These are phyloP conservation scores for Bothrops alternatus DNA, from an alignment of 2,797 vertebrate genomes.

Conservation along the genomic window DNA sequence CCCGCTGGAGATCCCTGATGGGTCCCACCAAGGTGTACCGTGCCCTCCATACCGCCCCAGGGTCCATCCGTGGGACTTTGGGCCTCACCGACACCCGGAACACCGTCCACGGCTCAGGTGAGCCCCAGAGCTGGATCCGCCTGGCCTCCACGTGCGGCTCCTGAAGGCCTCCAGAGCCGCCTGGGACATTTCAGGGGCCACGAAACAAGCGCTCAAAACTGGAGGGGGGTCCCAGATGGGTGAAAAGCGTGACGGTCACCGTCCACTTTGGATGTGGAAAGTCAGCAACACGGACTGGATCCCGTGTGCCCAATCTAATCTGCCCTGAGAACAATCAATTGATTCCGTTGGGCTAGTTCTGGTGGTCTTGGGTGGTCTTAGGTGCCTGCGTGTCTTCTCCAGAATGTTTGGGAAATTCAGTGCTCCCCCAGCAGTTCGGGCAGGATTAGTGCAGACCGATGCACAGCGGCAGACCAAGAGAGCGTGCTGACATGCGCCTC, in stretches of 20 bases:
- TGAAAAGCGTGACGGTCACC: neutral
- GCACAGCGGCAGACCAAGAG: too few relatives aligned
- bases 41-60: conserved; percentile 79
- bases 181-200: neutral
- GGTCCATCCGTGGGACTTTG: conserved; percentile 82
- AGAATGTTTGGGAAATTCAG: too few relatives aligned
- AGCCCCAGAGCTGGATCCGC: neutral
- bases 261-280: neutral
- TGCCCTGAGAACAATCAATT: too few relatives aligned
- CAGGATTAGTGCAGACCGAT: too few relatives aligned
- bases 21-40: conserved; percentile 92
- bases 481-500: too few relatives aligned
- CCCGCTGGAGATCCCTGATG: conserved; percentile 89
- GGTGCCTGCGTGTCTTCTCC: too few relatives aligned
- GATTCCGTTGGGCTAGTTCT: too few relatives aligned
- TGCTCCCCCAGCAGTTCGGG: too few relatives aligned
- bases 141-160: neutral
- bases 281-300: neutral
- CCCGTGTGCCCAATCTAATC: too few relatives aligned
- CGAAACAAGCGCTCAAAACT: neutral
- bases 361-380: too few relatives aligned
- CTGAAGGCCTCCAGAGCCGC: too few relatives aligned
- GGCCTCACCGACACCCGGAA: conserved; percentile 96
- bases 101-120: conserved; percentile 93
- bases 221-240: neutral